Base-by-base conservation (phyloP, 30 jellyfish, hydroid and myxozoan species). In the Morbakka virulenta region DNA sequence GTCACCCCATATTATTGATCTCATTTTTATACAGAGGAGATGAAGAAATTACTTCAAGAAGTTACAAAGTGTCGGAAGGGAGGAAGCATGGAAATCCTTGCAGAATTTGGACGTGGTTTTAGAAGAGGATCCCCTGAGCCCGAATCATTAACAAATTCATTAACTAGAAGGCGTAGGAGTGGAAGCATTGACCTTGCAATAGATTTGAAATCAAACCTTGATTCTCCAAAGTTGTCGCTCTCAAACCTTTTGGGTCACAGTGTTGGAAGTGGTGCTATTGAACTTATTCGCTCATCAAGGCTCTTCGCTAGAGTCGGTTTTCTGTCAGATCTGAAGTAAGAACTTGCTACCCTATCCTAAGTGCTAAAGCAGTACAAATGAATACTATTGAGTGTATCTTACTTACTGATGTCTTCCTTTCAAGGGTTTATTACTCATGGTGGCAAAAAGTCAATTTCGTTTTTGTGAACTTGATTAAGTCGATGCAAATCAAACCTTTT, bases 51-150 rank as follows among this genome's bases (percentile, higher is more conserved):
- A 9, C 68, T 89, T 27, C 32, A 28, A 11, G 97, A 89, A 28
- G 71, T 88, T n/a, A 88, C 76, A 64, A 70, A 74, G 67, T 36
- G 69, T 6, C 85, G 82, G 53, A 80, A 61, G 31, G 25, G 26
- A 13, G 78, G 88, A 14, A 81, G 61, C 48, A 79, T 64, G 25
- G 96, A 87, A 13, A 82, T 79, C 9, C 51, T 87, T 76, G 79
- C 84, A 1, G 96, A 87, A 47, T 69, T 80, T 69, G 69, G 88
- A 28, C 94, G 96, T 24, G 82, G 62, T 28, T 48, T 69, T 13
- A 82, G 91, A 22, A 64, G 94, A 14, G 85, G 80, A 0, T 72
- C 92, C 34, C 97, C 97, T 22, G 97, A 83, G 69, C 88, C 87
- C 0, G 84, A 76, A 17, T 9, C 57, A 41, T 17, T 41, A 17